Conservation (phyloP, 2,797 vertebrate species). For the Anisognathus igniventris region DNA sequence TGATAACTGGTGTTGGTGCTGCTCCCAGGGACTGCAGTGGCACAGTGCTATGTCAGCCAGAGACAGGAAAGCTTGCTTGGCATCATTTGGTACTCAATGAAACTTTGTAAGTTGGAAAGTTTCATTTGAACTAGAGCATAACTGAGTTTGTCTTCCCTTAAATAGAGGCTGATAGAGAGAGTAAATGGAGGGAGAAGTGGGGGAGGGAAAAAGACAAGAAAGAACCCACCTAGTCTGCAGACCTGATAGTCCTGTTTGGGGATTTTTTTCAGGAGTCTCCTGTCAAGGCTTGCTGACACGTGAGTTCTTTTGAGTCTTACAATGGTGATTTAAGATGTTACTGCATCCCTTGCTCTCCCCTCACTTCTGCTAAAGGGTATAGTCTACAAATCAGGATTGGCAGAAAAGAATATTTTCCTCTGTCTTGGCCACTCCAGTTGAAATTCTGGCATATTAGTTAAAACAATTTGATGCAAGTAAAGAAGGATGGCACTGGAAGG, state of each 20-base stretch:
- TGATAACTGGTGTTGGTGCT: background rate
- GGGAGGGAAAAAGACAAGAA: background rate
- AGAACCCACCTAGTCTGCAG: background rate
- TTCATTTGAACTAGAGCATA: conserved; percentile 22
- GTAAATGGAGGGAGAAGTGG: background rate
- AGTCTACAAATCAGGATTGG: background rate
- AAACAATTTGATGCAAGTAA: background rate
- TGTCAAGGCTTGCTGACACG: conserved; percentile 19
- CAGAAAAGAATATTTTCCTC: background rate
- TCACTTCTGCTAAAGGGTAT: background rate
- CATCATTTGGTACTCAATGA: conserved; percentile 60
- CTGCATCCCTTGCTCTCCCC: background rate
- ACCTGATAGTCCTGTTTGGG: conserved; percentile 1
- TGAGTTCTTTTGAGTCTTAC: background rate
- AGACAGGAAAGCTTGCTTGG: background rate
- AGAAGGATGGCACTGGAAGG: background rate
- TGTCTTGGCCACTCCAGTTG: background rate
- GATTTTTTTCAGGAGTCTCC: background rate
- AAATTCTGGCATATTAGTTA: background rate
- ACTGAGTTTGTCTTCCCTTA: conserved; percentile 26
- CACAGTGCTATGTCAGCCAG: background rate
- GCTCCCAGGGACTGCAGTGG: background rate
- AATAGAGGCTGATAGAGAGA: background rate
- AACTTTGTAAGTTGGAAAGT: conserved; percentile 32
- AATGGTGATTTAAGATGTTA: background rate